Evolutionary conservation across 1,140 invertebrate species (phyloP), one percentile per base, ranked within the genome.

Genomic region (Sarcophaga peregrina): DNA sequence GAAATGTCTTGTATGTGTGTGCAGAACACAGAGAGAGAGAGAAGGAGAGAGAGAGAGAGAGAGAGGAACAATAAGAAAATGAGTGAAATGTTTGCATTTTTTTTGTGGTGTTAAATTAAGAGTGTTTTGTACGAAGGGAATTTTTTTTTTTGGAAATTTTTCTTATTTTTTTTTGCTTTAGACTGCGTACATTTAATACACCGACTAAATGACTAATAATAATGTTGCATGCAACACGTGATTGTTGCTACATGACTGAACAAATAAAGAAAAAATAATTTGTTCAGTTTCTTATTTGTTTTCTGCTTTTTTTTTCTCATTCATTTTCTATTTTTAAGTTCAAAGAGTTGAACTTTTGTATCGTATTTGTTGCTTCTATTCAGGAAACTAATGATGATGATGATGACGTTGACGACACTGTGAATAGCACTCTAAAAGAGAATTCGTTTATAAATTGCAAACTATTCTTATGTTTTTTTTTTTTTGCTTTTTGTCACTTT

Each of bases 171-270:
- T 37, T 37, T 4, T 37, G 25, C 25, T 37, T 37, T 37, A 37
- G 25, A 37, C 25, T 37, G 25, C 25, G 25, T 37, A 37, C 25
- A 1, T 15, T 13, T 58, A 58, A 58, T n/a, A 58, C 13, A n/a
- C 4, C 11, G 4, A 13, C 15, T 54, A 54, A 13, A 54, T 54
- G 52, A 13, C 15, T 15, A 54, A 10, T 54, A 54, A 54, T 15
- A 54, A 62, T n/a, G 58, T 68, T 25, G 62, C 62, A 68, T 68
- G 62, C 62, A 68, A 68, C 62, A 68, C 62, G 62, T 68, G 62
- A 25, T 9, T 68, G n/a, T 10, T 25, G n/a, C 17, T 68, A 8
- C 15, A 62, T 62, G 7, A 15, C 58, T n/a, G n/a, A n/a, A 62
- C n/a, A 17, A 62, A 62, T 2, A 68, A 20, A 17, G 7, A 20